Conservation (phyloP, 2,113 vertebrate species). For the Triplophysa dalaica region DNA sequence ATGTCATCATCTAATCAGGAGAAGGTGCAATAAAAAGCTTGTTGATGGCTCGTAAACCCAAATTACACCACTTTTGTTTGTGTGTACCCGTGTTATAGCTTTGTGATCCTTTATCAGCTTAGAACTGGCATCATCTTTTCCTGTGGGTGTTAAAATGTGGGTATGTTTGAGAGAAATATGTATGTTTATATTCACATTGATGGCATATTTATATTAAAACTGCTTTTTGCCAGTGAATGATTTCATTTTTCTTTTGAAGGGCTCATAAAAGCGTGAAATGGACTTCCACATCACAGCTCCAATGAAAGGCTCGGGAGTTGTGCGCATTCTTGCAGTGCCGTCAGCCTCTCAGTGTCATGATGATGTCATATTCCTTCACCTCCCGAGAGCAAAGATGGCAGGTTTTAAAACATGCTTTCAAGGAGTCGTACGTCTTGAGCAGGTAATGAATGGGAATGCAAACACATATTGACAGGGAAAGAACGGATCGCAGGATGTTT, state of each 20-base stretch:
- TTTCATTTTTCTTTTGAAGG: too few species aligned
- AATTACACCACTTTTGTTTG: constrained; percentile 49
- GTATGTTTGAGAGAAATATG: background rate
- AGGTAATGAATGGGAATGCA: too few species aligned
- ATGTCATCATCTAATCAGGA: constrained; percentile 34
- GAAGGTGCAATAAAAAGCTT: constrained; percentile 33
- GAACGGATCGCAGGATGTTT: too few species aligned
- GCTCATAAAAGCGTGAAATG: background rate
- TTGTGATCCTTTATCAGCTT: constrained; percentile 23
- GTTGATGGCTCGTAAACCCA: constrained; percentile 41
- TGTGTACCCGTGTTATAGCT: background rate
- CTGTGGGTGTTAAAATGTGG: constrained; percentile 13
- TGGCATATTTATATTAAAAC: too few species aligned
- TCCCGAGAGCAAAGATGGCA: too few species aligned
- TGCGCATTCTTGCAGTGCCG: background rate
- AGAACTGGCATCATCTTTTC: constrained; percentile 36
- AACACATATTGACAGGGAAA: background rate
- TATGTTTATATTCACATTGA: background rate
- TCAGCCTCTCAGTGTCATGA: background rate
- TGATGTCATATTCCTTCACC: too few species aligned
- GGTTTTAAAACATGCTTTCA: too few species aligned
- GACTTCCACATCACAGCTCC: background rate
- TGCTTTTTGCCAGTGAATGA: too few species aligned
- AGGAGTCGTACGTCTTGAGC: too few species aligned
- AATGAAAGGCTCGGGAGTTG: background rate